Evolutionary conservation across 2,113 vertebrate species (phyloP), one percentile per base, ranked within the genome.

Genomic region (Carassius carassius): DNA sequence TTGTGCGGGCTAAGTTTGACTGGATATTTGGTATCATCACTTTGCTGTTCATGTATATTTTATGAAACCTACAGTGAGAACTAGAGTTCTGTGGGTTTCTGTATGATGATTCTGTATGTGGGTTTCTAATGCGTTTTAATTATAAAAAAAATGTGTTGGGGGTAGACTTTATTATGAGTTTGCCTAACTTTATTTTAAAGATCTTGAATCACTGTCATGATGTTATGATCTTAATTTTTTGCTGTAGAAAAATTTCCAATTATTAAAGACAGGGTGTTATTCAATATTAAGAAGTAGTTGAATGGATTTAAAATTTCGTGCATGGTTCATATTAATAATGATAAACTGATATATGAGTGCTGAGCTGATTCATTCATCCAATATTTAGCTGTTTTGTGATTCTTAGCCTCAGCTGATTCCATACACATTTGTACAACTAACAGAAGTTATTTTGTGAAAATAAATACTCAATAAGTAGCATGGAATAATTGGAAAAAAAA

Each of bases 31-130:
- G 75, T 32, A 37, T 29, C 13, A 41, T n/a, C 5, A 3, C 11
- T 78, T 78, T 23, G 54, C n/a, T 41, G 32, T 78, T 79, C 3
- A 25, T 44, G n/a, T 47, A 25, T 79, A 25, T 44, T 78, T 41
- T 62, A 44, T 44, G 75, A n/a, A n/a, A n/a, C 17, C 54, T 12
- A 35, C 17, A 78, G 3, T 35, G 77, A 44, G 77, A 79, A 25
- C 77, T 19, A 16, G 12, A 79, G 1, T 11, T 78, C 35, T 77
- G 29, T 56, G 75, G 29, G 72, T 74, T 14, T 63, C 23, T 32
- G 21, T 79, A 25, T 44, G 5, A n/a, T n/a, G n/a, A n/a, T n/a
- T n/a, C n/a, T n/a, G n/a, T n/a, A n/a, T n/a, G n/a, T n/a, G n/a
- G n/a, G n/a, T n/a, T n/a, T 21, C 37, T 47, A 19, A 47, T 79